A percentile compares a stretch with the other conserved stretches of the same genome.
Conservation (phyloP, 2,797 vertebrate genomes). For the Acipenser ruthenus region DNA sequence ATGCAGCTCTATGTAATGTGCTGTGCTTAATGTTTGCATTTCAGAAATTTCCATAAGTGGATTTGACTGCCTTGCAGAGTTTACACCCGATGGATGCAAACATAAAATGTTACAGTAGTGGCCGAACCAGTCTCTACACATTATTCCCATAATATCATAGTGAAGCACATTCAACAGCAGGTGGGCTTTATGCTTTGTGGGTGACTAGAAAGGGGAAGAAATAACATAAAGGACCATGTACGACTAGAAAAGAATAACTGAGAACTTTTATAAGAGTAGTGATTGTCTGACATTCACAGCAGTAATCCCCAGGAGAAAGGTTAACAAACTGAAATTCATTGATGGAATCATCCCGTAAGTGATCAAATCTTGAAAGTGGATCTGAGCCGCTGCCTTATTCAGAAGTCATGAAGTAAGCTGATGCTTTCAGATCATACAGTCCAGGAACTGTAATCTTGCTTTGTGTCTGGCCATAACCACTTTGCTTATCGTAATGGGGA, state of each 20-base stretch:
- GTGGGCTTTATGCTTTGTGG: background rate
- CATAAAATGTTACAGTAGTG: no score
- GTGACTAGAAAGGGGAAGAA: no score
- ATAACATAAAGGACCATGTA: no score
- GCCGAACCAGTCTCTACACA: no score
- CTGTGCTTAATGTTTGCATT: slow-evolving; percentile 45
- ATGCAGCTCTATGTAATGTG: slow-evolving; percentile 54
- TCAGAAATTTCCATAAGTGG: slow-evolving; percentile 36
- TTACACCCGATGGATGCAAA: no score
- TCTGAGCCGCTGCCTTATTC: no score
- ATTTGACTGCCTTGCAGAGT: slow-evolving; percentile 3
- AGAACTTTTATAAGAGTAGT: background rate
- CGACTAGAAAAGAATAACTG: background rate
- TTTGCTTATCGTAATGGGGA: background rate
- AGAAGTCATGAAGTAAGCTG: no score
- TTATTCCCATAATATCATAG: background rate
- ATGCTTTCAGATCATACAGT: no score
- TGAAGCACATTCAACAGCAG: background rate
- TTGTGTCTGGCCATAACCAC: slow-evolving; percentile 26
- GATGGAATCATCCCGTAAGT: no score
- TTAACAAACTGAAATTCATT: background rate
- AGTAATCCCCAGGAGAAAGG: background rate
- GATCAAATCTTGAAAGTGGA: no score
- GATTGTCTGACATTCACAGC: background rate
- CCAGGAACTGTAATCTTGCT: slow-evolving; percentile 39